Percentiles rank a stretch among this genome's conserved stretches.
These are phyloP conservation scores for Fragum sueziense DNA, from an alignment of 2,888 invertebrate genomes.

Conservation along the genomic window DNA sequence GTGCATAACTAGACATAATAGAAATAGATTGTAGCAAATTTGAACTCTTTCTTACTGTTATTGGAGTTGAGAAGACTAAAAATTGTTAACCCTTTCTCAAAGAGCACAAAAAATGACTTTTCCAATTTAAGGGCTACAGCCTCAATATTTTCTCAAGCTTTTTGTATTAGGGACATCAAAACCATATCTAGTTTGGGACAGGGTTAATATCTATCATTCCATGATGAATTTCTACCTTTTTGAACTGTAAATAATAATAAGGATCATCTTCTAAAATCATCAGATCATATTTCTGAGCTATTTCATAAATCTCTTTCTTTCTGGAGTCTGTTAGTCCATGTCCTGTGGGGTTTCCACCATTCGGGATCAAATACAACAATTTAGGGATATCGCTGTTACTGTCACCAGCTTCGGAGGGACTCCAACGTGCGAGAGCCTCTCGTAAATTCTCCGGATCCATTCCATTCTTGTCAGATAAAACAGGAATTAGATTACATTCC, in stretches of 20 bases:
- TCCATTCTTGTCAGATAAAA: conserved; percentile 88
- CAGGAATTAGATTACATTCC: conserved; percentile 86
- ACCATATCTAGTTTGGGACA: too few species aligned
- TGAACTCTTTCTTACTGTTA: too few species aligned
- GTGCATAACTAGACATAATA: too few species aligned
- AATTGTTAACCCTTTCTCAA: not conserved
- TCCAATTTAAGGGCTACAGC: not conserved
- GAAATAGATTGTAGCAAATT: too few species aligned
- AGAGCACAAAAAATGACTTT: not conserved
- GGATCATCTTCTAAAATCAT: conserved; percentile 92
- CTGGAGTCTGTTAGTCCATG: conserved; percentile 87
- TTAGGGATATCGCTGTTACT: conserved; percentile 87
- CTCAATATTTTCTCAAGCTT: too few species aligned
- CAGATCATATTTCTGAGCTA: conserved; percentile 90
- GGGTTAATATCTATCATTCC: too few species aligned
- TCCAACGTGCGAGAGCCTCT: conserved; percentile 84
- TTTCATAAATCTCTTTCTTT: conserved; percentile 87
- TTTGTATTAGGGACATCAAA: too few species aligned
- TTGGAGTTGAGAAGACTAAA: too few species aligned
- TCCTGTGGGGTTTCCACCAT: conserved; percentile 90
- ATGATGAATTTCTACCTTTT: conserved; percentile 68
- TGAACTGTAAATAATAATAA: conserved; percentile 90
- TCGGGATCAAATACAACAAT: conserved; percentile 89
- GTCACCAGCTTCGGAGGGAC: conserved; percentile 81
- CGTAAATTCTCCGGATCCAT: conserved; percentile 86